Conservation (phyloP, 1,140 invertebrate genomes). For the Hormaphis cornu region DNA sequence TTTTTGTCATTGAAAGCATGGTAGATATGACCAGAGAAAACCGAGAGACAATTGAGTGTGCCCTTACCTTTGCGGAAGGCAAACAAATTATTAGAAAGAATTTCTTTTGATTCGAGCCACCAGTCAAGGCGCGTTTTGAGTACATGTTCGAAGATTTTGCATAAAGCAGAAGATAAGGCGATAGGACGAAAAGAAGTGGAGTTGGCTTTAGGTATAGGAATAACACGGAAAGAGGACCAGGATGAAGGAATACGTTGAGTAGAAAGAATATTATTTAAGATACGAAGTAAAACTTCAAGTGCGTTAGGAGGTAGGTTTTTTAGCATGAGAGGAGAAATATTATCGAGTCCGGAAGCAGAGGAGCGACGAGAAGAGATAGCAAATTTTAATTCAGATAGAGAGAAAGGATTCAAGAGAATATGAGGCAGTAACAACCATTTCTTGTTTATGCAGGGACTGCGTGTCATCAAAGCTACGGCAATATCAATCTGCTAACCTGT, state of each 20-base stretch:
- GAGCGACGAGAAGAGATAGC: not conserved
- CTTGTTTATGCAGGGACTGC: not conserved
- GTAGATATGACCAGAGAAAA: not conserved
- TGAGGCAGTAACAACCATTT: too few relatives aligned
- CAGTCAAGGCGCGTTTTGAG: not conserved
- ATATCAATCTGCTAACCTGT: constrained; percentile 49
- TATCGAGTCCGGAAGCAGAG: not conserved
- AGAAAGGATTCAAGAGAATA: not conserved
- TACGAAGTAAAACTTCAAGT: not conserved
- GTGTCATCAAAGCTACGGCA: not conserved
- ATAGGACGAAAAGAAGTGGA: not conserved
- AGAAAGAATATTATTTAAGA: not conserved
- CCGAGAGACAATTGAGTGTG: not conserved
- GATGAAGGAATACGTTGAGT: not conserved
- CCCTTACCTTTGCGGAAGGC: not conserved
- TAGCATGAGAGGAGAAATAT: not conserved
- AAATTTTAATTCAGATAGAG: not conserved
- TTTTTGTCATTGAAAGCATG: not conserved
- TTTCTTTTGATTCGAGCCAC: not conserved
- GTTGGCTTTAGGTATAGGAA: not conserved
- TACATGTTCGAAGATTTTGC: not conserved
- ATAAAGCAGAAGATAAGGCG: not conserved
- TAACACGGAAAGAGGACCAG: not conserved
- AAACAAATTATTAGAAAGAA: not conserved
- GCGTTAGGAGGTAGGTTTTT: not conserved